A percentile compares a stretch with the other conserved stretches of the same genome.
Conservation (phyloP, 2,797 vertebrate species). For the Ctenosaura bakeri region DNA sequence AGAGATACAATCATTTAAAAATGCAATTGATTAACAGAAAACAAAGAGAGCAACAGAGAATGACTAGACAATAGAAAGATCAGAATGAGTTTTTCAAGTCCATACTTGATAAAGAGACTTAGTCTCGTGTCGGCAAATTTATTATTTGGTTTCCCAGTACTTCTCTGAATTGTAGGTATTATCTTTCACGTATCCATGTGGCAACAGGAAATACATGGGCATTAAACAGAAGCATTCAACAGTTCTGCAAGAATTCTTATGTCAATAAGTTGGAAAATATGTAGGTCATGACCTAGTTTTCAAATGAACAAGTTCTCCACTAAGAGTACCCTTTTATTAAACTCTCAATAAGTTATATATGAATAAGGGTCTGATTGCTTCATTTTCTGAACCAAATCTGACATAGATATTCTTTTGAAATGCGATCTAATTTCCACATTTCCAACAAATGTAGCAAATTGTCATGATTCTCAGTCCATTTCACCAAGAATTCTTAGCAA, state of each 20-base stretch:
- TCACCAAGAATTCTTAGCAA: conserved; percentile 45
- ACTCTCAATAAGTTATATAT: background rate
- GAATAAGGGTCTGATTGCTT: background rate
- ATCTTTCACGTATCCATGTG: background rate
- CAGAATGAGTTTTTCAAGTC: background rate
- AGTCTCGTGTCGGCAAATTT: background rate
- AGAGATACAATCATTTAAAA: background rate
- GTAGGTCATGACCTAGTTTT: background rate
- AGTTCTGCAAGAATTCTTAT: background rate
- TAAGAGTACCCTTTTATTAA: background rate
- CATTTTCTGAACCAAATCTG: background rate
- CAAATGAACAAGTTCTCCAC: background rate
- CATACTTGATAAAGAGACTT: background rate
- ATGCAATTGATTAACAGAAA: background rate
- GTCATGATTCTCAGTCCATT: conserved; percentile 29
- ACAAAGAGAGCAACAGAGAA: background rate
- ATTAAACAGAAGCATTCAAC: background rate
- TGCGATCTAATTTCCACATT: background rate
- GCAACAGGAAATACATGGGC: background rate
- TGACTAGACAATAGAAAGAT: background rate
- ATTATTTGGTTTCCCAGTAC: background rate
- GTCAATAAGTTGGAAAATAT: background rate
- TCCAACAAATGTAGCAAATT: conserved; percentile 39
- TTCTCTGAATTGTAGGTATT: background rate
- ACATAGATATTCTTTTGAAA: background rate